Percentiles rank a stretch among this genome's conserved stretches.
These are phyloP conservation scores for Sebastes matsubarae DNA, from an alignment of 2,797 vertebrate species.

Conservation along the genomic window DNA sequence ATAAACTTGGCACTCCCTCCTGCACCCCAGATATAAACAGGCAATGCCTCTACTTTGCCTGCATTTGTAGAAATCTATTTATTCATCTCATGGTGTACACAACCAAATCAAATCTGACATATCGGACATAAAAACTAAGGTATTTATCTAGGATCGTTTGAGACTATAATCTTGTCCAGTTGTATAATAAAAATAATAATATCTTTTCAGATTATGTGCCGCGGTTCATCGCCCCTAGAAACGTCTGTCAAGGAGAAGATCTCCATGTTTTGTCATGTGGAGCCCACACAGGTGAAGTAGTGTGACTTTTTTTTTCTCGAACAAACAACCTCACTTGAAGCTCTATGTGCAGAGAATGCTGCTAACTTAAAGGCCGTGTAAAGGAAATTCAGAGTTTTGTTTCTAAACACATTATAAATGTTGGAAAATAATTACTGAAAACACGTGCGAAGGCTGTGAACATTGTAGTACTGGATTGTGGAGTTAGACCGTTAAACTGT, in stretches of 20 bases:
- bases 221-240: constrained; percentile 90
- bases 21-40: not conserved
- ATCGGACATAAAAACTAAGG: not conserved
- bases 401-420: no score
- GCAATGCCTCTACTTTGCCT: not conserved
- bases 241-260: constrained; percentile 97
- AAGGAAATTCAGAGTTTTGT: no score
- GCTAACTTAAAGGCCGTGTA: fast-evolving
- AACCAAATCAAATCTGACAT: not conserved
- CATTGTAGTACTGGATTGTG: no score
- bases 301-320: not conserved
- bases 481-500: no score
- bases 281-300: constrained; percentile 89
- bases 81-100: not conserved
- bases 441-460: no score
- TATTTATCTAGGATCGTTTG: not conserved
- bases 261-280: constrained; percentile 99
- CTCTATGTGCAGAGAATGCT: not conserved
- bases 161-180: not conserved
- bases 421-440: no score
- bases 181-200: not conserved
- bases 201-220: constrained; percentile 91
- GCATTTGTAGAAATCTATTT: not conserved
- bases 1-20: not conserved
- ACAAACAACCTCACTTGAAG: not conserved